These are phyloP conservation scores for Opisthocomus hoazin DNA, from an alignment of 2,113 vertebrate species.

Conservation along the genomic window DNA sequence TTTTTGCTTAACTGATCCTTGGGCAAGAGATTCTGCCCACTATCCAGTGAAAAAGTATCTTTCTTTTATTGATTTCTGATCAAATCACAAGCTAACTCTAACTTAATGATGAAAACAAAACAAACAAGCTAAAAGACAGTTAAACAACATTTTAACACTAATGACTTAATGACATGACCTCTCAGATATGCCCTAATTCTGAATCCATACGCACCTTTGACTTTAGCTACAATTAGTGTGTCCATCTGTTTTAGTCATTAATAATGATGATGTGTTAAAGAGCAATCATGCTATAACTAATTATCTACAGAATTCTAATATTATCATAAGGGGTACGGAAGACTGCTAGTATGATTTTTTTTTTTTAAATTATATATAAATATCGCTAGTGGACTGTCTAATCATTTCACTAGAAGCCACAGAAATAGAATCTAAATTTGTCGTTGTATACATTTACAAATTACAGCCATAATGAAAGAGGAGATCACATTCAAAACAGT, in stretches of 20 bases:
- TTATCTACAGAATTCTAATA: background rate
- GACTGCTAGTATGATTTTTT: background rate
- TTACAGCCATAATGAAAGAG: background rate
- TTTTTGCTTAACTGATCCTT: background rate
- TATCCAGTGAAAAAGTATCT: background rate
- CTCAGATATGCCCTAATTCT: background rate
- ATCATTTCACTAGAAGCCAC: background rate
- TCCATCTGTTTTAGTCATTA: background rate
- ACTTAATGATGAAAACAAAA: background rate
- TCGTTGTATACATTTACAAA: background rate
- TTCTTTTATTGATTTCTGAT: background rate
- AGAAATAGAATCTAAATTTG: background rate
- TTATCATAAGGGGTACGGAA: background rate
- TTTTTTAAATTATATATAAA: background rate
- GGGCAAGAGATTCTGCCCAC: background rate
- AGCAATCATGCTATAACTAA: background rate
- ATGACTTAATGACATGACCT: background rate
- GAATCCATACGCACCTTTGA: background rate
- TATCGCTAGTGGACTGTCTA: background rate
- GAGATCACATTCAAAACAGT: background rate
- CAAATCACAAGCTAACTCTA: background rate
- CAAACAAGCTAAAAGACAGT: background rate
- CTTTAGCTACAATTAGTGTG: background rate
- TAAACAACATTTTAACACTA: background rate
- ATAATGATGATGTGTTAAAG: background rate